Conservation (phyloP, 2,113 vertebrate species). For the Campylorhamphus procurvoides region DNA sequence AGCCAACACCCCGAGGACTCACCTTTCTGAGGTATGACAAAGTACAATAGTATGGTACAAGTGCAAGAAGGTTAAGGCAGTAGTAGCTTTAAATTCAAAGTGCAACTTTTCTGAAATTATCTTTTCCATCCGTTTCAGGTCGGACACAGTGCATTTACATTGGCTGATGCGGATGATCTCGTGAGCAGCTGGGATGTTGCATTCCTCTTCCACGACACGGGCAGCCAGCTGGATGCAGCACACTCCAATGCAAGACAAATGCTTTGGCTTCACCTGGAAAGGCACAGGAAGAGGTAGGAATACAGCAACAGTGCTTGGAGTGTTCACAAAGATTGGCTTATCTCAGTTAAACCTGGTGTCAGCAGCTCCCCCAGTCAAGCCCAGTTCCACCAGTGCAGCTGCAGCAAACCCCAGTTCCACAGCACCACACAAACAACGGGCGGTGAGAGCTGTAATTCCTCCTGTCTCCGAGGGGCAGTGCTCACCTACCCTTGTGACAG, state of each 20-base stretch:
- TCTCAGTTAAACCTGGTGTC: neutral
- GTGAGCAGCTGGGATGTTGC: constrained; percentile 83
- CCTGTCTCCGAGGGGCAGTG: neutral
- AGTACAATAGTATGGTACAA: constrained; percentile 88
- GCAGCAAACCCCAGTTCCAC: neutral
- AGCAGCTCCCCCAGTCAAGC: too few relatives aligned
- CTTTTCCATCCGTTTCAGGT: constrained; percentile 95
- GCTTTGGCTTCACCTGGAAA: constrained; percentile 90
- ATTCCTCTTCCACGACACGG: constrained; percentile 87
- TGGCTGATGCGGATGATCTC: constrained; percentile 97
- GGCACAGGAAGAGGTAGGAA: accelerated
- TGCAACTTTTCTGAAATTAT: constrained; percentile 93
- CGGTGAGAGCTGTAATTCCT: neutral
- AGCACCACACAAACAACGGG: accelerated
- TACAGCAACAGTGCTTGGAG: accelerated
- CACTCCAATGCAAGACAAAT: constrained; percentile 95
- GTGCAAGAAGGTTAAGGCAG: constrained; percentile 98
- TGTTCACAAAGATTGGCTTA: neutral
- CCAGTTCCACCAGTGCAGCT: too few relatives aligned
- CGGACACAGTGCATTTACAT: constrained; percentile 93
- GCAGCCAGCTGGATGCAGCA: constrained; percentile 93
- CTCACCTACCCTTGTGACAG: neutral
- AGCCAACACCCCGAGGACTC: neutral
- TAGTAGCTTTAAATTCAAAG: constrained; percentile 94
- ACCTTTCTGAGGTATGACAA: constrained; percentile 89